Conservation (phyloP, 1,140 invertebrate genomes). For the Papilio machaon region DNA sequence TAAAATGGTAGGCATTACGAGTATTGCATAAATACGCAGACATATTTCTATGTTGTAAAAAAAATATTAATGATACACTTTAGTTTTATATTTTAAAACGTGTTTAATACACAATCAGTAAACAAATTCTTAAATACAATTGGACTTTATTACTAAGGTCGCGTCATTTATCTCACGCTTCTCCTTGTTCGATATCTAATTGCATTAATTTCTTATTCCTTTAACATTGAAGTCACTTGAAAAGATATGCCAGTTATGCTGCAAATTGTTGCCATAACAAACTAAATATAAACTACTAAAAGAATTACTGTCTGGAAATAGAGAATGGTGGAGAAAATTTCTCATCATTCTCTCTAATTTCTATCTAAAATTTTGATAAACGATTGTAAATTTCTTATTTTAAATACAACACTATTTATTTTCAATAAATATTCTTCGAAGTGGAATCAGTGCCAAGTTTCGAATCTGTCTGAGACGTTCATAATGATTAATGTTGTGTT, state of each 20-base stretch:
- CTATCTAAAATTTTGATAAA: too few species aligned
- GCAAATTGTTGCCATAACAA: background rate
- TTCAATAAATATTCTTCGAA: background rate
- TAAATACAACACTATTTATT: background rate
- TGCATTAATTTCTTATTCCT: slow-evolving; percentile 3
- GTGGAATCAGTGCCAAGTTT: background rate
- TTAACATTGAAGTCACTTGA: slow-evolving; percentile 1
- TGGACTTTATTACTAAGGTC: background rate
- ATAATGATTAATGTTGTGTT: slow-evolving; percentile 13
- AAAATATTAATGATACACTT: too few species aligned
- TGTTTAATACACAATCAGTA: background rate
- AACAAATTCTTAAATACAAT: background rate
- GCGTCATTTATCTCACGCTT: background rate
- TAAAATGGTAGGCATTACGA: background rate
- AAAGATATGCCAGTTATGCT: background rate
- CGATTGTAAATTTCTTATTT: background rate
- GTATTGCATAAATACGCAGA: too few species aligned
- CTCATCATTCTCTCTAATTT: too few species aligned
- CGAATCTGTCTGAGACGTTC: background rate
- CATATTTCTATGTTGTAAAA: too few species aligned
- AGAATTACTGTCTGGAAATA: background rate
- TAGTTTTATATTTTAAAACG: too few species aligned
- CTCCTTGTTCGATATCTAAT: slow-evolving; percentile 17
- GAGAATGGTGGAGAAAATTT: too few species aligned
- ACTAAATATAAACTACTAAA: background rate